phyloP scores from a whole-genome alignment of 2,888 invertebrate species.

The Acanthococcus lagerstroemiae region DNA sequence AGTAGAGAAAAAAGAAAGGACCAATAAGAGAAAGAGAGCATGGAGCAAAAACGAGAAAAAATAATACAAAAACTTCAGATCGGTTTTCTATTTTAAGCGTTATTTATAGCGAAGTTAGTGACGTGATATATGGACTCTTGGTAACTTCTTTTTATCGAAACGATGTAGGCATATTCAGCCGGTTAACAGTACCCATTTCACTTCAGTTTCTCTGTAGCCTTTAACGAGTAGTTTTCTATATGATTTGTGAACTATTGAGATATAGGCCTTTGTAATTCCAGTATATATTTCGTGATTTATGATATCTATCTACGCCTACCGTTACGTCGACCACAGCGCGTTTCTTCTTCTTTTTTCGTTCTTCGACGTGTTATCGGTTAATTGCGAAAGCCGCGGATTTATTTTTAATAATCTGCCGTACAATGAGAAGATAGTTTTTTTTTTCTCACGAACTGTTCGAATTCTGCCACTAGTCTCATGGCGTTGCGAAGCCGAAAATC shows the following conservation, averaged over 20 bases:
- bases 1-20: no score
- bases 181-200: constrained; percentile 15
- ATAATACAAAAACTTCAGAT: constrained; percentile 21
- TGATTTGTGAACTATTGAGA: constrained; percentile 30
- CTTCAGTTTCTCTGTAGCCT: constrained; percentile 16
- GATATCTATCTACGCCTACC: neutral
- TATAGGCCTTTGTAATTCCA: constrained; percentile 6
- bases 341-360: neutral
- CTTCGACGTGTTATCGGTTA: neutral
- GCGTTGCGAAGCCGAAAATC: no score
- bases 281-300: neutral
- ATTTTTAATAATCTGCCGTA: neutral
- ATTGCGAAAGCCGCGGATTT: constrained; percentile 6
- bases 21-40: no score
- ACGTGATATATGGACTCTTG: constrained; percentile 28
- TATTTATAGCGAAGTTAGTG: constrained; percentile 26
- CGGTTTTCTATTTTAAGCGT: constrained; percentile 29
- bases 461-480: no score
- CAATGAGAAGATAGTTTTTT: no score
- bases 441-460: no score
- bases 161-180: constrained; percentile 27
- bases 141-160: constrained; percentile 20
- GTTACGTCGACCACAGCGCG: neutral
- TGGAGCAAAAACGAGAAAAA: constrained; percentile 13
- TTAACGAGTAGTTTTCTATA: constrained; percentile 26